These are phyloP conservation scores for Drosophila pseudotakahashii DNA, from an alignment of 2,888 invertebrate genomes.

Conservation along the genomic window DNA sequence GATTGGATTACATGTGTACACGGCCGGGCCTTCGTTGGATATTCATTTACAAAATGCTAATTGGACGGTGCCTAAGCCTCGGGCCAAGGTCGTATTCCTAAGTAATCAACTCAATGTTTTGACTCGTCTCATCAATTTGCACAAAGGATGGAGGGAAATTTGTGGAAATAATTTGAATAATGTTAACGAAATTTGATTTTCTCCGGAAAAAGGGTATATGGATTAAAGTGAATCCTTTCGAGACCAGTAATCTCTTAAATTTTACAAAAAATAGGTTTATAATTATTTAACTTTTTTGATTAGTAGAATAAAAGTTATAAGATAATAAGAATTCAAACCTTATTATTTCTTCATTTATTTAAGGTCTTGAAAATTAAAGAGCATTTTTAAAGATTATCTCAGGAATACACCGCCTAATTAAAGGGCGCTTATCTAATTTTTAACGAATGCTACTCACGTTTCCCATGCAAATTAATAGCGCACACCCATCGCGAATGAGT, in stretches of 20 bases:
- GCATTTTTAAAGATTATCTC: not conserved
- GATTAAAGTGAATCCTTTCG: not conserved
- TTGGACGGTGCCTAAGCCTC: constrained; percentile 43
- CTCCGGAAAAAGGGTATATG: not conserved
- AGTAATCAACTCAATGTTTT: constrained; percentile 26
- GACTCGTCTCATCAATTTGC: constrained; percentile 12
- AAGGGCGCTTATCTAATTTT: constrained; percentile 38
- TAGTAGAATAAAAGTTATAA: too few species aligned
- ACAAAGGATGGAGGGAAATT: not conserved
- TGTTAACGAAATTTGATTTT: constrained; percentile 14
- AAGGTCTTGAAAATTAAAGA: not conserved
- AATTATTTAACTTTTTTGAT: not conserved
- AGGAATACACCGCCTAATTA: constrained; percentile 10
- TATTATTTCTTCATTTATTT: too few species aligned
- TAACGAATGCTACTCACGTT: constrained; percentile 62
- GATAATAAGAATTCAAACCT: too few species aligned
- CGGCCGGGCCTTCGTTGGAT: constrained; percentile 30
- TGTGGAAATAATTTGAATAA: constrained; percentile 17
- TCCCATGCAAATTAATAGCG: constrained; percentile 61
- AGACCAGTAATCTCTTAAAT: not conserved
- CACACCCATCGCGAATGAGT: constrained; percentile 9
- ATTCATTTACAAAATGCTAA: constrained; percentile 61
- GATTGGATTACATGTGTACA: constrained; percentile 61
- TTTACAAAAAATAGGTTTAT: not conserved
- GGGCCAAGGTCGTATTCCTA: constrained; percentile 35